A percentile compares a stretch with the other conserved stretches of the same genome.
Conservation (phyloP, 2,113 vertebrate species). For the Sigmodon hispidus region DNA sequence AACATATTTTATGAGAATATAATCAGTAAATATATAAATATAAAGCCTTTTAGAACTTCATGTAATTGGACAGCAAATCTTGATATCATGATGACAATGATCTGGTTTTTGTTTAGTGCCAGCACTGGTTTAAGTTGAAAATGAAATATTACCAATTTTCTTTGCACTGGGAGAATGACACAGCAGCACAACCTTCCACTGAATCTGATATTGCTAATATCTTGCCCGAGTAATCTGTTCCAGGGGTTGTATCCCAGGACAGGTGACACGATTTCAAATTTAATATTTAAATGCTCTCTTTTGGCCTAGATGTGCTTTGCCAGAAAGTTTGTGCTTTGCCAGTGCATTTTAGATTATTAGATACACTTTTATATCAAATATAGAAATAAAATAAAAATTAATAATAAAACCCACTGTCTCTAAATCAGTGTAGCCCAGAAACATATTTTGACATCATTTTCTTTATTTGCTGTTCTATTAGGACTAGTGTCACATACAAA, state of each 20-base stretch:
- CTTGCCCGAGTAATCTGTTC: background rate
- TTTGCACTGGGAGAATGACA: background rate
- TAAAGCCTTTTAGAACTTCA: background rate
- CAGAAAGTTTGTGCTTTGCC: no score
- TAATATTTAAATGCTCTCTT: conserved; percentile 8
- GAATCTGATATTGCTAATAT: conserved; percentile 30
- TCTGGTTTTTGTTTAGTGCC: background rate
- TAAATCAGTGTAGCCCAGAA: background rate
- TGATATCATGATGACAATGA: background rate
- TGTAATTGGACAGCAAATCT: background rate
- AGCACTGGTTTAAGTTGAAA: background rate
- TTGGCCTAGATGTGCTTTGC: background rate
- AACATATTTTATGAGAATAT: background rate
- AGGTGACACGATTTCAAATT: background rate
- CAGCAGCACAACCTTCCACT: background rate
- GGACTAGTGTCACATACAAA: background rate
- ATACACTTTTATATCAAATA: background rate
- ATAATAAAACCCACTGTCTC: background rate
- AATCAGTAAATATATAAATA: background rate
- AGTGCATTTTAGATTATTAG: background rate
- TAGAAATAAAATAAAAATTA: background rate
- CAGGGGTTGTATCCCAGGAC: background rate
- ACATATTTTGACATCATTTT: background rate
- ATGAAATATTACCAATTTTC: background rate
- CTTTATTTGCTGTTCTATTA: background rate